These are phyloP conservation scores for Peromyscus aztecus DNA, from an alignment of 2,797 vertebrate genomes.

Conservation along the genomic window DNA sequence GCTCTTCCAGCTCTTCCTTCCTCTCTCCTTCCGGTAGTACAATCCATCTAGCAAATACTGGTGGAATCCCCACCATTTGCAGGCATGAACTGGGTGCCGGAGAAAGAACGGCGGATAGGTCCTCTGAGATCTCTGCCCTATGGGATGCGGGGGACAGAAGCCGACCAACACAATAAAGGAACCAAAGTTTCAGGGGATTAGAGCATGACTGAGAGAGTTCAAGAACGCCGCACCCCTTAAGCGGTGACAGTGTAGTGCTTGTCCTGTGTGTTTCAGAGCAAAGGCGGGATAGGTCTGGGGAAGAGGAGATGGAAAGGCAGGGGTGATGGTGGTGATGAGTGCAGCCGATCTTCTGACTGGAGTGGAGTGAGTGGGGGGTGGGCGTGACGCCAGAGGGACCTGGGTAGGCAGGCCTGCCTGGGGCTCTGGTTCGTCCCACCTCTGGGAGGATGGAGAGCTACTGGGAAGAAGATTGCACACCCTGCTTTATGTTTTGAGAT, in stretches of 20 bases:
- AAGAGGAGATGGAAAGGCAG: background rate
- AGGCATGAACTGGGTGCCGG: background rate
- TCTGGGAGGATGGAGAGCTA: background rate
- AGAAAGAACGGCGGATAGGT: background rate
- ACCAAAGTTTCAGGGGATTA: background rate
- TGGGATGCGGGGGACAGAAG: background rate
- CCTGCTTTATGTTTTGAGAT: conserved; percentile 57
- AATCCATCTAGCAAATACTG: background rate
- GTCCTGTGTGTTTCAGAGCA: background rate
- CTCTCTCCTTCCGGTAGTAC: background rate
- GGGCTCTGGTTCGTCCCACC: background rate
- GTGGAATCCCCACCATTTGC: background rate
- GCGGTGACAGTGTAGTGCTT: background rate
- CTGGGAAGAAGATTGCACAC: background rate
- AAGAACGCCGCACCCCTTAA: background rate
- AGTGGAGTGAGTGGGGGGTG: background rate
- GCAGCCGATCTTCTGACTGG: background rate
- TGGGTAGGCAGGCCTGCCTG: rapidly evolving
- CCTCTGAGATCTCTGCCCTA: background rate
- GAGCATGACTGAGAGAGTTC: background rate
- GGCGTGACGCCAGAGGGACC: rapidly evolving
- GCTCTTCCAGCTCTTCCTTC: background rate
- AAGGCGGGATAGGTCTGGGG: background rate
- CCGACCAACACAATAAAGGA: background rate
- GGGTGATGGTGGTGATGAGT: background rate